phyloP scores from a whole-genome alignment of 2,888 invertebrate species.

The Pycnomerus fuliginosus region DNA sequence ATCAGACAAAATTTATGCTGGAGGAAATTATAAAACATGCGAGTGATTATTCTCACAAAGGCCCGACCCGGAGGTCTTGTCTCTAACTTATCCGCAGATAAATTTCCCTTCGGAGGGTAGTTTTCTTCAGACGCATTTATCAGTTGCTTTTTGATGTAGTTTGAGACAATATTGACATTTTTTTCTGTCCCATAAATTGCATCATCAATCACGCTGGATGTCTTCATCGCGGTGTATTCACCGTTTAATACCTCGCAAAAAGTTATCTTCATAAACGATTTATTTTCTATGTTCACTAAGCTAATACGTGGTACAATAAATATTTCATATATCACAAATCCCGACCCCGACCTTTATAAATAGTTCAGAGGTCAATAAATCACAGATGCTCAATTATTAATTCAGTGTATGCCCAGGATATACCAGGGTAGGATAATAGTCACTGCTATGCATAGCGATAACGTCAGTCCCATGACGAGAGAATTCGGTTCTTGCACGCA shows the following conservation, averaged over 20 bases:
- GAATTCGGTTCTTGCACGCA: conserved; percentile 39
- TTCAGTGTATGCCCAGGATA: conserved; percentile 39
- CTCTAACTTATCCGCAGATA: no score
- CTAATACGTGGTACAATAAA: conserved; percentile 18
- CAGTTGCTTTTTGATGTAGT: conserved; percentile 2
- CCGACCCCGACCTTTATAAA: conserved; percentile 13
- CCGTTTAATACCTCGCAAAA: conserved; percentile 3
- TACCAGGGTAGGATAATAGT: conserved; percentile 58
- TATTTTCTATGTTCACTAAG: no score
- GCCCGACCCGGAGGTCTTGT: no score
- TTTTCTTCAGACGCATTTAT: no score
- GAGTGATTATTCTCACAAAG: no score
- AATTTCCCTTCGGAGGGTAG: no score
- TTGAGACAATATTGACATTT: conserved; percentile 22
- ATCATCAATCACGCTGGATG: conserved; percentile 31
- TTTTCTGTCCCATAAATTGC: conserved; percentile 22
- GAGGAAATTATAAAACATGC: no score
- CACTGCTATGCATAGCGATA: conserved; percentile 55
- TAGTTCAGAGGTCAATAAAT: conserved; percentile 19
- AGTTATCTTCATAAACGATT: no score
- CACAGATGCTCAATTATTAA: conserved; percentile 12
- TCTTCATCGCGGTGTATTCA: conserved; percentile 31
- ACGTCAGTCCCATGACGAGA: conserved; percentile 55
- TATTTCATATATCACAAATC: conserved; percentile 24
- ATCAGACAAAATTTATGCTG: no score